A percentile compares a stretch with the other conserved stretches of the same genome.
phyloP scores from a whole-genome alignment of 2,797 vertebrate species.

The Remorina albescens region DNA sequence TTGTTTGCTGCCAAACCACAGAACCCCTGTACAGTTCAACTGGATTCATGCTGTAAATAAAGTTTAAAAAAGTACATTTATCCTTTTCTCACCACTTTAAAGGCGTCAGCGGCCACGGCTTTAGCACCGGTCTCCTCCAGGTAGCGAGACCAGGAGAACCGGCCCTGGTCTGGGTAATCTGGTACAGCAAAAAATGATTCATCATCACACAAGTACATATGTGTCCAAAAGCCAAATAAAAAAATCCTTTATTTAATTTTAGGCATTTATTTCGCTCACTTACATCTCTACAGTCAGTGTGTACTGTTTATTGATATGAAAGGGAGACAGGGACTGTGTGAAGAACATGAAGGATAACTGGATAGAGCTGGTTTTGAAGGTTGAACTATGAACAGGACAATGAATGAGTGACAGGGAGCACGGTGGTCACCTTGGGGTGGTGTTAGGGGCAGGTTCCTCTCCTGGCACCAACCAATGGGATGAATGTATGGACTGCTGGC shows the following conservation, averaged over 20 bases:
- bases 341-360: not conserved
- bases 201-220: not conserved
- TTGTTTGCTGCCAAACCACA: not conserved
- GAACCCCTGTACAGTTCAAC: not conserved
- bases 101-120: conserved; percentile 90
- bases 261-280: not conserved
- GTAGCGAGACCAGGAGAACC: conserved; percentile 95
- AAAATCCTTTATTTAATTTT: not conserved
- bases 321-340: not conserved
- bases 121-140: conserved; percentile 93
- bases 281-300: not conserved
- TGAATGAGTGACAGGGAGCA: conserved; percentile 24
- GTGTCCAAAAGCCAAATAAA: not conserved
- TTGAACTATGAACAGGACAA: conserved; percentile 5
- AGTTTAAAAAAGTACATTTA: not conserved
- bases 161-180: conserved; percentile 95
- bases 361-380: not conserved
- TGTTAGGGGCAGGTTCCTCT: conserved; percentile 93
- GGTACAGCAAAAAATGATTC: conserved; percentile 40
- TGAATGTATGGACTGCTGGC: conserved; percentile 97
- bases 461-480: conserved; percentile 97
- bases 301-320: not conserved
- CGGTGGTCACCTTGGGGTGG: conserved; percentile 93
- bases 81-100: conserved; percentile 89
- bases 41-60: not conserved